Evolutionary conservation across 2,113 vertebrate genomes (phyloP), one percentile per base, ranked within the genome.

Genomic region (Phyllostomus discolor): DNA sequence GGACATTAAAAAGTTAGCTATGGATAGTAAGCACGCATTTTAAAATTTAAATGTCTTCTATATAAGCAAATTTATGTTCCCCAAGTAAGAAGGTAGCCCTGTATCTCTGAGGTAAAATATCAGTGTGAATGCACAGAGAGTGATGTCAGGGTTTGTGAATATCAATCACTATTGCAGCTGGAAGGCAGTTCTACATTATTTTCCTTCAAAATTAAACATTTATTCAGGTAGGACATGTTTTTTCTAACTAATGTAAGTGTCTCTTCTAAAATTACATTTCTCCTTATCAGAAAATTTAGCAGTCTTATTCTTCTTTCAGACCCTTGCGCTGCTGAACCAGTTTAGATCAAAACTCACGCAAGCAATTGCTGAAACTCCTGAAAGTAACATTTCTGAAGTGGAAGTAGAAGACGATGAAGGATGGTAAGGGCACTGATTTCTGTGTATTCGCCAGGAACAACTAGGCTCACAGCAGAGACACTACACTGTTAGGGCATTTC

Each of bases 341-440:
- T 99, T 99, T 97, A 99, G 99, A 98, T 99, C 99, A 91, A 99
- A 99, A 97, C 98, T 99, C 97, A 99, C 99, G 0, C 99, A 99
- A 17, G 99, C 99, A 41, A 99, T 99, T 97, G 99, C 98, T 17
- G 99, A 99, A 94, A 98, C 98, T 91, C 99, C 99, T 76, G 99
- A 99, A 97, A 98, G 98, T 90, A 99, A 98, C 4, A 96, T 98
- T 94, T 98, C 99, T 19, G 98, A 99, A 95, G 98, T 96, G 59
- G 99, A 99, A 54, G 97, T 92, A 33, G 99, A 99, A 41, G 99
- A 99, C 31, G 99, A 99, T 10, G 99, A 98, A 98, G 99, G 99
- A 98, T 99, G 99, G 99, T 99, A 97, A 99, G 99, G 52, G 5
- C 33, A 95, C 85, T 17, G 7, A 48, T 97, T 97, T 92, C 75